Conservation (phyloP, 2,888 invertebrate species). For the Rhopalosiphum nymphaeae region DNA sequence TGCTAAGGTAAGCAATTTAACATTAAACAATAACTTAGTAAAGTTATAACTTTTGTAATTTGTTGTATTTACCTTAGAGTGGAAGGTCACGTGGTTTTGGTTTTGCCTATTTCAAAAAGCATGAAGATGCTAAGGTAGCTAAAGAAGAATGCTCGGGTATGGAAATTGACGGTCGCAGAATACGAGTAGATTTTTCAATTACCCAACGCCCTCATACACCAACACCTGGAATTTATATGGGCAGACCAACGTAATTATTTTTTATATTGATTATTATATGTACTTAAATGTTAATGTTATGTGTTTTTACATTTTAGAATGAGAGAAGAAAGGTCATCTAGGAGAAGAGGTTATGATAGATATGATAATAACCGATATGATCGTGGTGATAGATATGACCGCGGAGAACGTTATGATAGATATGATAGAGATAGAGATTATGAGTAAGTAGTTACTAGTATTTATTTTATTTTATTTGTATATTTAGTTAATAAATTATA, state of each 20-base stretch:
- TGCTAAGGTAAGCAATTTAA: slow-evolving; percentile 80
- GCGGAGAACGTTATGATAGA: slow-evolving; percentile 59
- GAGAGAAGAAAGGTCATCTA: slow-evolving; percentile 60
- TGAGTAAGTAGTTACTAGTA: slow-evolving; percentile 34
- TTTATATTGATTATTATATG: neutral
- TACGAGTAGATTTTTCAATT: slow-evolving; percentile 95
- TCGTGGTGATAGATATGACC: slow-evolving; percentile 60
- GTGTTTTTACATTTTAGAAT: slow-evolving; percentile 18
- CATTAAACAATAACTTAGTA: neutral
- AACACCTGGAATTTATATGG: slow-evolving; percentile 97
- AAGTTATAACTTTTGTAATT: neutral
- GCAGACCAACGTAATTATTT: slow-evolving; percentile 83
- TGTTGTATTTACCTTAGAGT: slow-evolving; percentile 69
- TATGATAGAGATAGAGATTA: slow-evolving; percentile 61
- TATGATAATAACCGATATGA: slow-evolving; percentile 58
- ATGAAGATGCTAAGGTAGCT: slow-evolving; percentile 91
- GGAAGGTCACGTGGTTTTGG: slow-evolving; percentile 95
- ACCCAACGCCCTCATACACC: slow-evolving; percentile 97
- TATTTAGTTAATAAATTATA: neutral
- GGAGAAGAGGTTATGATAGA: slow-evolving; percentile 63
- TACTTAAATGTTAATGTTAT: neutral
- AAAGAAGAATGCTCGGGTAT: slow-evolving; percentile 94
- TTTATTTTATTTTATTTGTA: too few relatives aligned
- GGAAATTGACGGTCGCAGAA: slow-evolving; percentile 93
- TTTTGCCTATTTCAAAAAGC: slow-evolving; percentile 92